These are phyloP conservation scores for Lucifuga dentata DNA, from an alignment of 2,113 vertebrate species.

Conservation along the genomic window DNA sequence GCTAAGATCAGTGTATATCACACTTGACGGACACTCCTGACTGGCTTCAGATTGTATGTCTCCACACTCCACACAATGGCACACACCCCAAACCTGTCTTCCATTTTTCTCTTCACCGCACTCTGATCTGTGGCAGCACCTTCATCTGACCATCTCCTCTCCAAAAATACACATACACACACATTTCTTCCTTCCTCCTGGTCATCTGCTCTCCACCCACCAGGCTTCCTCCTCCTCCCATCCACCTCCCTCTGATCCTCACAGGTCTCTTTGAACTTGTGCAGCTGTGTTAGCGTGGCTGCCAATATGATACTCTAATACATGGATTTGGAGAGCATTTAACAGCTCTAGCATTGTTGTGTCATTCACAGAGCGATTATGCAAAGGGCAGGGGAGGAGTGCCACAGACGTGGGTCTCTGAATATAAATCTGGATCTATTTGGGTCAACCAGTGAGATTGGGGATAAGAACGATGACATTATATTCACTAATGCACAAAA, in stretches of 20 bases:
- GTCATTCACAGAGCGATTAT: conserved; percentile 45
- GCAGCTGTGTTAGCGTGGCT: conserved; percentile 32
- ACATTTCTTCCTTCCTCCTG: conserved; percentile 53
- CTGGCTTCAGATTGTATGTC: conserved; percentile 8
- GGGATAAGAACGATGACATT: conserved; percentile 70
- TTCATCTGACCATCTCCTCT: conserved; percentile 45
- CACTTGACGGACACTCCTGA: conserved; percentile 1
- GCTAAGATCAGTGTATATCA: conserved; percentile 18
- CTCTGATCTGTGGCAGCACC: conserved; percentile 47
- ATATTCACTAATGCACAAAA: conserved; percentile 62
- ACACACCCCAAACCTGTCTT: conserved; percentile 35
- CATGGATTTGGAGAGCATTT: conserved; percentile 38
- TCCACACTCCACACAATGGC: conserved; percentile 28
- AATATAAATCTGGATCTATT: conserved; percentile 27
- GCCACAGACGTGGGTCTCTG: conserved; percentile 63
- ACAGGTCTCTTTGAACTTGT: conserved; percentile 61
- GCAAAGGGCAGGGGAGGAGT: conserved; percentile 29
- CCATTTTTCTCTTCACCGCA: conserved; percentile 32
- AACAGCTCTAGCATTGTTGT: conserved; percentile 58
- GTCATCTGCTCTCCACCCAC: conserved; percentile 59
- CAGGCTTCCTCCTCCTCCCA: conserved; percentile 28
- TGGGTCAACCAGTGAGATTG: conserved; percentile 37
- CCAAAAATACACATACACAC: conserved; percentile 39
- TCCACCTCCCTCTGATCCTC: conserved; percentile 48
- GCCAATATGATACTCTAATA: conserved; percentile 3